Evolutionary conservation across 2,888 invertebrate genomes (phyloP), one percentile per base, ranked within the genome.

Genomic region (Galerucella pusilla): DNA sequence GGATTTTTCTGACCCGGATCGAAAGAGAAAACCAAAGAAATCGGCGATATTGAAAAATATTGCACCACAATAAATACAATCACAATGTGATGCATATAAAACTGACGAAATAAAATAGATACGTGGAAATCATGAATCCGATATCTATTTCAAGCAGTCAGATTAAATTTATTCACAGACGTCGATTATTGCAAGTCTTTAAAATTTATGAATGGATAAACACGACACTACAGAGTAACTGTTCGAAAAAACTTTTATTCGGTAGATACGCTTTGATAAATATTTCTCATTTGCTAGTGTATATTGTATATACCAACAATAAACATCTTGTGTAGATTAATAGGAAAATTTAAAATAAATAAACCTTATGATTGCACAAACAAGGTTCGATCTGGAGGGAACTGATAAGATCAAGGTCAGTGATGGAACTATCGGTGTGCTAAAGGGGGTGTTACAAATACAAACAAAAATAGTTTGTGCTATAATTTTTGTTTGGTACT

Each of bases 1-100:
- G 1, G 91, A 94, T 83, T 92, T 92, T 83, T 84, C 87, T 0
- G 90, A 90, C 78, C 88, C 89, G 0, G 86, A 89, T 0, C 89
- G 90, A 75, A 88, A 90, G 3, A 88, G 94, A 76, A 90, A 89
- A 0, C 90, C 92, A 0, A 92, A 93, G 82, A 89, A 89, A 61
- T 94, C 94, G 0, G 90, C 90, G 0, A n/a, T n/a, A n/a, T n/a
- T n/a, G n/a, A n/a, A n/a, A 1, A 28, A 3, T 28, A 28, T 28
- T 28, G 28, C 28, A 28, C 5, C 3, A 12, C n/a, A 12, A 52
- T 52, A 49, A 49, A 49, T 52, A 9, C 10, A 12, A 52, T n/a
- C n/a, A n/a, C 14, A 3, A 52, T 11, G 5, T 52, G n/a, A 52
- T 52, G 49, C 12, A 12, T 14, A 52, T 5, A 52, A 52, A 52